phyloP scores from a whole-genome alignment of 1,140 invertebrate species.

The Heliconius congener region DNA sequence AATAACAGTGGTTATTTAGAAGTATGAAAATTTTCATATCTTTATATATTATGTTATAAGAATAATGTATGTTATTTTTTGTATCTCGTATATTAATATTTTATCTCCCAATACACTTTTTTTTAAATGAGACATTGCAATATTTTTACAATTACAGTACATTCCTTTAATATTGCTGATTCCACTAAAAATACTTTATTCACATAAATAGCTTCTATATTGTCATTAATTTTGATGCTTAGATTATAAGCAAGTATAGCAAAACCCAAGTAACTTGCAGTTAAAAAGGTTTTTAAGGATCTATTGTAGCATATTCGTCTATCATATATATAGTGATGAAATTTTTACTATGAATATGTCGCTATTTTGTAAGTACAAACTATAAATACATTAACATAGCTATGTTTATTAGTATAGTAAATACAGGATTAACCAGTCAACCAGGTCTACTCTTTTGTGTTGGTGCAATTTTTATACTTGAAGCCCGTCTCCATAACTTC shows the following conservation, averaged over 20 bases:
- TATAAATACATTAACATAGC: conserved; percentile 49
- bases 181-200: background rate
- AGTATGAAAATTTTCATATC: background rate
- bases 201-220: conserved; percentile 47
- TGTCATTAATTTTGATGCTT: conserved; percentile 49
- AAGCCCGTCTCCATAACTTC: conserved; percentile 54
- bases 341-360: conserved; percentile 22
- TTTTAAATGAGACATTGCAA: background rate
- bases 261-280: background rate
- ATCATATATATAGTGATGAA: background rate
- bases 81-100: background rate
- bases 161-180: conserved; percentile 3
- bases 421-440: conserved; percentile 58
- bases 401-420: conserved; percentile 54
- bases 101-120: background rate
- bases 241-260: background rate
- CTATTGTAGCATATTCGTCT: conserved; percentile 1
- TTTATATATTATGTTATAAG: background rate
- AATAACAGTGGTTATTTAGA: background rate
- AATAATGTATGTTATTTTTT: conserved; percentile 8
- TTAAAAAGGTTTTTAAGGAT: background rate
- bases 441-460: conserved; percentile 73
- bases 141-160: background rate
- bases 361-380: conserved; percentile 44
- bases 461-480: conserved; percentile 70